A percentile compares a stretch with the other conserved stretches of the same genome.
Conservation (phyloP, 2,888 invertebrate species). For the Malacosoma neustria region DNA sequence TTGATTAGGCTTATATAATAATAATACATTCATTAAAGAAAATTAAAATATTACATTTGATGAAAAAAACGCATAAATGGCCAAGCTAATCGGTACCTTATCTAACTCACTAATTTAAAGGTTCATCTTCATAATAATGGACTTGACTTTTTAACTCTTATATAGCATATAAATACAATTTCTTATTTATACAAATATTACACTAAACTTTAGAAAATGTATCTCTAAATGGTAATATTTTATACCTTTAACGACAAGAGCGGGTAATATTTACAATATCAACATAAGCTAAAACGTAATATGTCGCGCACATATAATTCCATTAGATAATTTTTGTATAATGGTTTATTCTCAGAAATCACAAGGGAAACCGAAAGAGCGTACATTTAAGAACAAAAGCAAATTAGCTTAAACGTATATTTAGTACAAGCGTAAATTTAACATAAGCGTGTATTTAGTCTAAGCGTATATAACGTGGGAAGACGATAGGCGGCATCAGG, state of each 20-base stretch:
- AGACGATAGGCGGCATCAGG: slow-evolving; percentile 36
- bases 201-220: slow-evolving; percentile 5
- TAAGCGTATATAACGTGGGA: slow-evolving; percentile 34
- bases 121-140: too few relatives aligned
- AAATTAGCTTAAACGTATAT: slow-evolving; percentile 41
- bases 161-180: too few relatives aligned
- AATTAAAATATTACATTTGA: too few relatives aligned
- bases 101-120: too few relatives aligned
- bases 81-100: too few relatives aligned
- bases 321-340: slow-evolving; percentile 27
- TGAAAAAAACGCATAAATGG: too few relatives aligned
- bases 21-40: background rate
- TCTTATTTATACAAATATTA: too few relatives aligned
- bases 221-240: slow-evolving; percentile 10
- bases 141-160: too few relatives aligned
- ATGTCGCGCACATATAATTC: slow-evolving; percentile 16
- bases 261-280: slow-evolving; percentile 22
- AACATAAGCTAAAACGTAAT: slow-evolving; percentile 18
- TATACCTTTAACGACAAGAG: slow-evolving; percentile 13
- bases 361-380: slow-evolving; percentile 40
- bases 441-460: background rate
- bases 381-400: slow-evolving; percentile 53
- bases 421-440: slow-evolving; percentile 8
- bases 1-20: too few relatives aligned
- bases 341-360: slow-evolving; percentile 39